Base-by-base conservation (phyloP, 2,888 invertebrate species). In the Phasia obesa region DNA sequence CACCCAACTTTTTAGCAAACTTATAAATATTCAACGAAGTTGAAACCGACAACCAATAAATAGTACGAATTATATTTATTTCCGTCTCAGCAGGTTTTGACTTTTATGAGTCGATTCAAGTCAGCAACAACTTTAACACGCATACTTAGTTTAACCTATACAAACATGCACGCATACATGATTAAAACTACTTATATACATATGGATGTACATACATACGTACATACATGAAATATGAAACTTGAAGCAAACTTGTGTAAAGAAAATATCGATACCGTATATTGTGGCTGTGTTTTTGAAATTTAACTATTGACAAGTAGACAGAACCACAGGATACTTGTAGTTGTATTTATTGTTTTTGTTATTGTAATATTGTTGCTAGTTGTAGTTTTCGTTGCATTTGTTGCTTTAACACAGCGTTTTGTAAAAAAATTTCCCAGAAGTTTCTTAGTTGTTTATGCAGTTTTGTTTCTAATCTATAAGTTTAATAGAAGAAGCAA, bases 51-150 rank as follows among this genome's bases (percentile, higher is more conserved):
- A 82, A 74, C 85, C 84, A 86, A 86, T 85, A 86, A 86, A 85
- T 85, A 84, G 55, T 85, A 85, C 84, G 87, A 87, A 87, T 87
- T 87, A 87, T 86, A 74, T 84, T 69, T 76, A 83, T 77, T 78
- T 83, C 79, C 84, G 79, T 82, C 84, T 81, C 81, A 85, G 76
- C 86, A 80, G 79, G 75, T 79, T 81, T 81, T 82, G 84, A 84
- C 81, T 77, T 82, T 84, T 84, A 84, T 82, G 81, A 83, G 84
- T 78, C 64, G 77, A 80, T 67, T 74, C 64, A 70, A 75, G 65
- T 69, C 73, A 75, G 42, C 73, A 42, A 23, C 19, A 74, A 81
- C 44, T 38, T 19, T 27, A 53, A 47, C 82, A 75, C 71, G 60
- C 82, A 70, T 62, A 78, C 78, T 71, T 65, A 27, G 13, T 65